These are phyloP conservation scores for Ctenosaura bakeri DNA, from an alignment of 2,797 vertebrate genomes.

Conservation along the genomic window DNA sequence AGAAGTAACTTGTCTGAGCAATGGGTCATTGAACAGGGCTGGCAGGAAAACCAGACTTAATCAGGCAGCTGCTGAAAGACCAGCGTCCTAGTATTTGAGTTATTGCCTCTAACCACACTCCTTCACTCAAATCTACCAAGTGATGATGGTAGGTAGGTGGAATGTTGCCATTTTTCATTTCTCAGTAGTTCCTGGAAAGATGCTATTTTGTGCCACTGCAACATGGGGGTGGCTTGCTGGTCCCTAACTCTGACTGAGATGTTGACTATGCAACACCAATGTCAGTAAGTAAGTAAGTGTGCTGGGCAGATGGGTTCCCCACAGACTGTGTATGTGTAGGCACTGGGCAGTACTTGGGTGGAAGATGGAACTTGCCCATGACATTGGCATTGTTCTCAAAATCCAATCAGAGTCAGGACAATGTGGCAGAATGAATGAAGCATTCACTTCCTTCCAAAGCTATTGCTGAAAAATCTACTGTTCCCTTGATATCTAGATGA, in stretches of 20 bases:
- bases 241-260: background rate
- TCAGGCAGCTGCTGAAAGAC: background rate
- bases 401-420: no score
- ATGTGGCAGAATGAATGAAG: no score
- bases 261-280: background rate
- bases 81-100: background rate
- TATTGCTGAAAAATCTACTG: no score
- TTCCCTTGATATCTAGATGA: no score
- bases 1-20: background rate
- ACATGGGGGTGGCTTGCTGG: background rate
- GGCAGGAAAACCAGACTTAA: background rate
- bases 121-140: background rate
- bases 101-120: background rate
- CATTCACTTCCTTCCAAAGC: no score
- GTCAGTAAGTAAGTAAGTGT: no score
- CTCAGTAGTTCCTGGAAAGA: background rate
- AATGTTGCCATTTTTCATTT: background rate
- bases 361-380: no score
- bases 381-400: no score
- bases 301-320: no score
- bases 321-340: no score
- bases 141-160: background rate
- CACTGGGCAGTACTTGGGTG: no score
- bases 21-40: background rate
- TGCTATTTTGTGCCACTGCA: no score